Percentiles rank a stretch among this genome's conserved stretches.
These are phyloP conservation scores for Sus cebifrons DNA, from an alignment of 2,797 vertebrate species.

Conservation along the genomic window DNA sequence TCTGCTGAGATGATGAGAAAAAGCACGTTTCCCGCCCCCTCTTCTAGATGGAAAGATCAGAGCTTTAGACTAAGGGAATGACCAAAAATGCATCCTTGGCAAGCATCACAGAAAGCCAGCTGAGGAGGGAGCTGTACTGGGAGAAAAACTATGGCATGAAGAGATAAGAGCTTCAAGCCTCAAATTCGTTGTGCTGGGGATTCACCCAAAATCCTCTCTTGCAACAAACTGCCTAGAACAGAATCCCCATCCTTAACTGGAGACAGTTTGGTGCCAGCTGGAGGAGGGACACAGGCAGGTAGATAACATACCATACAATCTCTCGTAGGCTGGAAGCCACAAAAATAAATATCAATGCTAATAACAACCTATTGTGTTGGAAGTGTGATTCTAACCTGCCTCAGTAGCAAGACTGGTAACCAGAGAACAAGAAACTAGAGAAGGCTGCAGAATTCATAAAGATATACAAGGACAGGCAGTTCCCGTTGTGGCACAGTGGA, in stretches of 20 bases:
- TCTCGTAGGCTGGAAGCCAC: background rate
- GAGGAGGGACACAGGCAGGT: background rate
- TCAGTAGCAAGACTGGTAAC: background rate
- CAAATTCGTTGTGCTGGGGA: background rate
- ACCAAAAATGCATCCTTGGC: background rate
- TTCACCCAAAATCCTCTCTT: background rate
- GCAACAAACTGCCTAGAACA: background rate
- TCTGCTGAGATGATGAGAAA: background rate
- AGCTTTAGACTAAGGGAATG: background rate
- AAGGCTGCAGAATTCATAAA: background rate
- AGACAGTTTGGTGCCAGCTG: background rate
- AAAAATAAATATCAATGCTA: background rate
- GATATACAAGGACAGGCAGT: background rate
- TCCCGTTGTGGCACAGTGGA: too few species aligned
- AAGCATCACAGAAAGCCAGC: background rate
- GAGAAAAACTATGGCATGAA: background rate
- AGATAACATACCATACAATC: accelerated
- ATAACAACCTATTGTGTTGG: background rate
- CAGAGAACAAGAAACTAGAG: background rate
- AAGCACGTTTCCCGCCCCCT: background rate
- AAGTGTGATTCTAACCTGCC: background rate
- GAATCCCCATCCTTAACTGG: accelerated
- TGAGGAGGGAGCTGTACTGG: accelerated
- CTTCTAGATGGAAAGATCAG: background rate
- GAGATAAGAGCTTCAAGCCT: background rate